These are phyloP conservation scores for Atractosteus spatula DNA, from an alignment of 2,113 vertebrate species.

Conservation along the genomic window DNA sequence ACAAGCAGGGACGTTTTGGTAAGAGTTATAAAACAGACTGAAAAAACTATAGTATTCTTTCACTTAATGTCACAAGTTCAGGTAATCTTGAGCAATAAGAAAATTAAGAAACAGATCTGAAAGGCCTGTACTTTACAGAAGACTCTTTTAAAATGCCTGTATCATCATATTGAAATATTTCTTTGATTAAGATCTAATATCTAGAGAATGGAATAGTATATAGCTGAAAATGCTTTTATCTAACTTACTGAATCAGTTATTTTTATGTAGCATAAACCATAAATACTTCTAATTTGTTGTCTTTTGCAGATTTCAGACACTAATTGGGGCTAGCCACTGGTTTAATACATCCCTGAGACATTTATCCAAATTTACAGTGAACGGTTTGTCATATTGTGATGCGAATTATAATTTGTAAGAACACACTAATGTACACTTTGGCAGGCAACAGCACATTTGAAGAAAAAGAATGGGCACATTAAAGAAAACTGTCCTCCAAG, in stretches of 20 bases:
- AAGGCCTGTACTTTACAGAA: too few species aligned
- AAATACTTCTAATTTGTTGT: background rate
- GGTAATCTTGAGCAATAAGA: too few species aligned
- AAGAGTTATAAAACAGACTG: too few species aligned
- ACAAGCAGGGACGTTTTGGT: too few species aligned
- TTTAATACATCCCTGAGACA: background rate
- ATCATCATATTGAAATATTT: too few species aligned
- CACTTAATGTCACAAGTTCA: too few species aligned
- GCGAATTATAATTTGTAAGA: background rate
- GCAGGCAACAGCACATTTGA: background rate
- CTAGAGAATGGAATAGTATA: too few species aligned
- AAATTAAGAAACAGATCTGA: too few species aligned
- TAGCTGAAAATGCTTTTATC: background rate
- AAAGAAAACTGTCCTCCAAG: background rate
- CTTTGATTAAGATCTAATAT: too few species aligned
- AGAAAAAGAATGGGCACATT: background rate
- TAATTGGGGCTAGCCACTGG: background rate
- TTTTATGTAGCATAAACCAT: background rate
- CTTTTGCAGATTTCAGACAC: background rate
- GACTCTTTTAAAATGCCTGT: too few species aligned
- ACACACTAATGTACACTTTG: background rate
- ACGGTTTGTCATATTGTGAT: background rate
- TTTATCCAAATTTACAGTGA: background rate
- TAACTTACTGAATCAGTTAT: background rate
- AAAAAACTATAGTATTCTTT: too few species aligned